Evolutionary conservation across 2,888 invertebrate genomes (phyloP).

Genomic region (Ptilodon capucinus): DNA sequence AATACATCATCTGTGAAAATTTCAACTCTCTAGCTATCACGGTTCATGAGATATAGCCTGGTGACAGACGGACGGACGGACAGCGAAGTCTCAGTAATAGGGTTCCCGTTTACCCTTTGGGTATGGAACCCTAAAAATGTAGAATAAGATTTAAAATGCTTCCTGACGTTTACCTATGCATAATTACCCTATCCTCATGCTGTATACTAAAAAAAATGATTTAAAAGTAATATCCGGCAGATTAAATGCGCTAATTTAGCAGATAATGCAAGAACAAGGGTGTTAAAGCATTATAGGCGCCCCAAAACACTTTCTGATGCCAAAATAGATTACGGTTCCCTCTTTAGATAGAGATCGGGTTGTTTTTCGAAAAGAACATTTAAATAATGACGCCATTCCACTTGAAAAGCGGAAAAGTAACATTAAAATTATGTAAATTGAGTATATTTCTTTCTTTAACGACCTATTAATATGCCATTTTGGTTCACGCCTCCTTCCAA

Average conservation of each 20-base stretch:
- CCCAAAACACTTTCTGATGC: conserved; percentile 26
- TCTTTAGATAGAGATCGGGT: conserved; percentile 29
- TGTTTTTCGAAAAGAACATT: conserved; percentile 33
- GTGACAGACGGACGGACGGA: too few species aligned
- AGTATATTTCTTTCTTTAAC: conserved; percentile 37
- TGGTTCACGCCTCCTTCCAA: conserved; percentile 7
- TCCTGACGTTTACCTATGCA: not conserved
- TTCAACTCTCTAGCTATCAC: too few species aligned
- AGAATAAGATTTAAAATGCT: too few species aligned
- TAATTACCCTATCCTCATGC: not conserved
- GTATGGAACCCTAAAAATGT: too few species aligned
- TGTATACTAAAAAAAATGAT: not conserved
- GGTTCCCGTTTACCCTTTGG: too few species aligned
- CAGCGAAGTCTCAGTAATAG: too few species aligned
- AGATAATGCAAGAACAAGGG: conserved; percentile 5
- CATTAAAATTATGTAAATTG: conserved; percentile 40
- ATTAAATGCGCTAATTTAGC: not conserved
- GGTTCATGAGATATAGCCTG: too few species aligned
- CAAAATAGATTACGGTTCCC: conserved; percentile 28
- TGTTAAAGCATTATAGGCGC: conserved; percentile 19
- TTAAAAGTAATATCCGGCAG: not conserved
- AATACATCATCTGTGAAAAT: too few species aligned
- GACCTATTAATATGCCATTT: conserved; percentile 34
- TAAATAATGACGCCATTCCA: conserved; percentile 32
- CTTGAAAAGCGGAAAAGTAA: conserved; percentile 26